These are phyloP conservation scores for Australoheros scitulus DNA, from an alignment of 2,113 vertebrate species.

Conservation along the genomic window DNA sequence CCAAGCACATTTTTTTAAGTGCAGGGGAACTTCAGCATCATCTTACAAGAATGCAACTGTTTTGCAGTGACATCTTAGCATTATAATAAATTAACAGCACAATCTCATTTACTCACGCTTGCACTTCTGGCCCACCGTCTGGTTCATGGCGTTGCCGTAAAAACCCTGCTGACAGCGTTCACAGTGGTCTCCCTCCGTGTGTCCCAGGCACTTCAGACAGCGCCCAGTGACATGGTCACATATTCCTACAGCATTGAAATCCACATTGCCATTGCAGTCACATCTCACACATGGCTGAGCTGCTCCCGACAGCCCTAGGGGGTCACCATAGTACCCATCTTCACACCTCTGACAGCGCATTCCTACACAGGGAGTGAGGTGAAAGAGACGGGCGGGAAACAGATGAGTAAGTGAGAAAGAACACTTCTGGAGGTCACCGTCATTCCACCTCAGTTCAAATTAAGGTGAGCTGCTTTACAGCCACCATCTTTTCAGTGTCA, in stretches of 20 bases:
- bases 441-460: background rate
- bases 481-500: background rate
- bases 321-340: slow-evolving; percentile 91
- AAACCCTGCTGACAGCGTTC: slow-evolving; percentile 84
- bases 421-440: slow-evolving; percentile 12
- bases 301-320: slow-evolving; percentile 81
- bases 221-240: slow-evolving; percentile 85
- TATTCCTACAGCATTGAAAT: slow-evolving; percentile 87
- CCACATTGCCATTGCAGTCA: slow-evolving; percentile 86
- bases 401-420: slow-evolving; percentile 26
- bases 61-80: background rate
- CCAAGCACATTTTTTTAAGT: background rate
- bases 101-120: slow-evolving; percentile 75
- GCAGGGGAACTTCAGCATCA: background rate
- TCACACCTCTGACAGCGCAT: slow-evolving; percentile 89
- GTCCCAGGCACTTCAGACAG: slow-evolving; percentile 88
- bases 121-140: slow-evolving; percentile 76
- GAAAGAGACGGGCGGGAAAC: slow-evolving; percentile 1
- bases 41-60: background rate
- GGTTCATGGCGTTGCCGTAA: slow-evolving; percentile 82
- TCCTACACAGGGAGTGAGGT: slow-evolving; percentile 72
- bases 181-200: slow-evolving; percentile 85
- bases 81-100: background rate
- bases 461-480: slow-evolving; percentile 15
- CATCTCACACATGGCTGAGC: slow-evolving; percentile 81